Percentiles rank a stretch among this genome's conserved stretches.
These are phyloP conservation scores for Drosophila oshimai DNA, from an alignment of 1,140 invertebrate genomes.

Conservation along the genomic window DNA sequence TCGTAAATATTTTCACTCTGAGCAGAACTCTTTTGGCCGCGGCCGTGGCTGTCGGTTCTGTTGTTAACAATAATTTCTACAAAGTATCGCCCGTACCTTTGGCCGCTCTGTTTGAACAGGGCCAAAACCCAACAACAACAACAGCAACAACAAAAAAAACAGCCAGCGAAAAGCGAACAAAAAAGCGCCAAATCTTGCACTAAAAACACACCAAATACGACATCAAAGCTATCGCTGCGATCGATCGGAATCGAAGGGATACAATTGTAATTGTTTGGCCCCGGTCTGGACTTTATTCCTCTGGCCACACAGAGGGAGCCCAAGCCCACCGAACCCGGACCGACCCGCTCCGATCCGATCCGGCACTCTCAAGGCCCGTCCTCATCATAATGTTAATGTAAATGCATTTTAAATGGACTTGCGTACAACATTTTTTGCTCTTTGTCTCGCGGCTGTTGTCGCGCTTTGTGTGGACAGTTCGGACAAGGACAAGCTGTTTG, in stretches of 20 bases:
- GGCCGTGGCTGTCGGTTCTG: conserved; percentile 57
- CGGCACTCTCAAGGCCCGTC: conserved; percentile 41
- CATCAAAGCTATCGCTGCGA: conserved; percentile 82
- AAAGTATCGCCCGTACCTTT: conserved; percentile 64
- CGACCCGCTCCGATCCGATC: conserved; percentile 6
- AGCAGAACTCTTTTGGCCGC: conserved; percentile 27
- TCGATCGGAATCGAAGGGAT: conserved; percentile 70
- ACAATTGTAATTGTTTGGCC: conserved; percentile 75
- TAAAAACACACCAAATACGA: conserved; percentile 82
- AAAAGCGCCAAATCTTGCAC: conserved; percentile 82
- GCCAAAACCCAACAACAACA: neutral
- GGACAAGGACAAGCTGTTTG: conserved; percentile 74
- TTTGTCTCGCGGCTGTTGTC: conserved; percentile 56
- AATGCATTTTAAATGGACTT: conserved; percentile 82
- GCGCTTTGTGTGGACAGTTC: conserved; percentile 78
- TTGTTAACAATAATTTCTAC: conserved; percentile 82
- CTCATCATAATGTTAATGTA: conserved; percentile 83
- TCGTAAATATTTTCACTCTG: conserved; percentile 82
- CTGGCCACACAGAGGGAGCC: conserved; percentile 63
- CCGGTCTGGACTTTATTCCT: conserved; percentile 7
- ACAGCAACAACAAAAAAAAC: neutral
- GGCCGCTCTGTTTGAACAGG: conserved; percentile 47
- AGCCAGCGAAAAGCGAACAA: conserved; percentile 34
- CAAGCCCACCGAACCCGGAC: neutral
- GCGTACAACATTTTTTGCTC: conserved; percentile 77